A percentile compares a stretch with the other conserved stretches of the same genome.
Conservation (phyloP, 2,113 vertebrate species). For the Albula goreensis region DNA sequence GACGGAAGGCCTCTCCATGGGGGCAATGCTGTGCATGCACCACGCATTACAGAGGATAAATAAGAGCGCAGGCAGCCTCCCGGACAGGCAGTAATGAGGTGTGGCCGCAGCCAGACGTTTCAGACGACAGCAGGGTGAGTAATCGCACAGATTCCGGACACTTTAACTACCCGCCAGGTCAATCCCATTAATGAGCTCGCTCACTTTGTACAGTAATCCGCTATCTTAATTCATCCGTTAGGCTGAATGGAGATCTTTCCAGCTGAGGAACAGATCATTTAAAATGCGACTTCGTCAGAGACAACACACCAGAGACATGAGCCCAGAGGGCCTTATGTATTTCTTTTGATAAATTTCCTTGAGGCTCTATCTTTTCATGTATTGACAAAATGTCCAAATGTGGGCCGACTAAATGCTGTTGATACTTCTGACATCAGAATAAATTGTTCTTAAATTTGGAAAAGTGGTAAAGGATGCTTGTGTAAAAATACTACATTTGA, state of each 20-base stretch:
- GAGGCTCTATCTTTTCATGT: too few species aligned
- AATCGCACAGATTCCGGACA: neutral
- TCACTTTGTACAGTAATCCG: neutral
- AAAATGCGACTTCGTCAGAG: neutral
- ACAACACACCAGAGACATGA: too few species aligned
- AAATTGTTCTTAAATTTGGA: neutral
- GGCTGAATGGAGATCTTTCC: neutral
- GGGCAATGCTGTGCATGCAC: too few species aligned
- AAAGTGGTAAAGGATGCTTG: too few species aligned
- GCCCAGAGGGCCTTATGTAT: too few species aligned
- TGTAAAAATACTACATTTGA: neutral
- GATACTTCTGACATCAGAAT: too few species aligned
- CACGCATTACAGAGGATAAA: neutral
- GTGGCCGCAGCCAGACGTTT: neutral
- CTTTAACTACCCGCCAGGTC: slow-evolving; percentile 7
- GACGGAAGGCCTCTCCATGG: neutral
- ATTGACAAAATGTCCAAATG: too few species aligned
- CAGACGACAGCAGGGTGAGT: neutral
- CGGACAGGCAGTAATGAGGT: slow-evolving; percentile 1
- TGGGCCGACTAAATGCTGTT: too few species aligned
- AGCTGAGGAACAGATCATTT: neutral
- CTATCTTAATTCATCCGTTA: neutral
- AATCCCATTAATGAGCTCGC: slow-evolving; percentile 6
- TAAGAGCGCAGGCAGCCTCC: neutral
- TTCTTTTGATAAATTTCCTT: too few species aligned